These are phyloP conservation scores for Drosophila tanythrix DNA, from an alignment of 2,888 invertebrate genomes.

Conservation along the genomic window DNA sequence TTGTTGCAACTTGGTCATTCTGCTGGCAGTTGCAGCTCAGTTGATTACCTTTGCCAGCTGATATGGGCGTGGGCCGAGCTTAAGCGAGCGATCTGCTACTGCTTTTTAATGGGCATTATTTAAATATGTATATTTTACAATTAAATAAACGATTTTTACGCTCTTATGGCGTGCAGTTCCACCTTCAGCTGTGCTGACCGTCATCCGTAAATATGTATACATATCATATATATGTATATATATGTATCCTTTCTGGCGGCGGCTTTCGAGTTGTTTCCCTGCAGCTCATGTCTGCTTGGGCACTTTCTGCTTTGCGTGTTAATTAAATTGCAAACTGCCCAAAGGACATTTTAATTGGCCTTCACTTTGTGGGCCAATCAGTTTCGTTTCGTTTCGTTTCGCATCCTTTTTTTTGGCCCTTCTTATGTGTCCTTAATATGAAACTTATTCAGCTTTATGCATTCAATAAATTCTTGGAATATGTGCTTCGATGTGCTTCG, in stretches of 20 bases:
- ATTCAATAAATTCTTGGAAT: background rate
- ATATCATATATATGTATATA: background rate
- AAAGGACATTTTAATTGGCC: conserved; percentile 78
- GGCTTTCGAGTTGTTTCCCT: conserved; percentile 6
- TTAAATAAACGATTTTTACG: conserved; percentile 74
- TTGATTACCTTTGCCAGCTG: conserved; percentile 77
- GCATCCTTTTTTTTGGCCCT: background rate
- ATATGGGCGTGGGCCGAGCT: conserved; percentile 47
- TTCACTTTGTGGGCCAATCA: conserved; percentile 60
- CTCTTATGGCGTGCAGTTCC: conserved; percentile 55
- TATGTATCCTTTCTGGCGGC: conserved; percentile 23
- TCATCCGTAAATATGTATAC: conserved; percentile 9
- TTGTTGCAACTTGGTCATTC: conserved; percentile 8
- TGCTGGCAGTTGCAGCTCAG: conserved; percentile 46
- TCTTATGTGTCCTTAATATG: background rate
- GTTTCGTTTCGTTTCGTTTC: background rate
- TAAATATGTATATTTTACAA: conserved; percentile 80
- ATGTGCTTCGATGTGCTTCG: background rate
- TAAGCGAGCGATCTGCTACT: conserved; percentile 62
- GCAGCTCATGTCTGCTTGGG: conserved; percentile 10
- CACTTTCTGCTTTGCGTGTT: conserved; percentile 61
- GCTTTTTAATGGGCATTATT: conserved; percentile 75
- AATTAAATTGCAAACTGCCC: conserved; percentile 76
- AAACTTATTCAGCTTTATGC: background rate
- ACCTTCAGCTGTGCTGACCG: conserved; percentile 23